phyloP scores from a whole-genome alignment of 1,140 invertebrate genomes.

The Capitella teleta region DNA sequence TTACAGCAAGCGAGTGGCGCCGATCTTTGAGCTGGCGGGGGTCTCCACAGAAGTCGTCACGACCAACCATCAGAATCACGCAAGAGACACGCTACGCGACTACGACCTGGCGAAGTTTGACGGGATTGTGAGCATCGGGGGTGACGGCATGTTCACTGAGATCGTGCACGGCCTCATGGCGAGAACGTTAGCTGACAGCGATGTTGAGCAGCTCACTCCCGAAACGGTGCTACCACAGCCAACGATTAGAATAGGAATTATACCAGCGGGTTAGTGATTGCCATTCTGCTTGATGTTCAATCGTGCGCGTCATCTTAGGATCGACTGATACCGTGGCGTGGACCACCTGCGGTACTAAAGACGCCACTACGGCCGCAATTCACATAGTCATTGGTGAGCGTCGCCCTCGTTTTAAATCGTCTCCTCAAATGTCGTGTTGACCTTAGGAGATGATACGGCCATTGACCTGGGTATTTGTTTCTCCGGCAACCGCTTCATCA shows the following conservation, averaged over 20 bases:
- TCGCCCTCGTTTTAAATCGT: constrained; percentile 6
- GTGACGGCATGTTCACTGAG: constrained; percentile 79
- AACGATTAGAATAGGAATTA: constrained; percentile 57
- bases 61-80: constrained; percentile 1
- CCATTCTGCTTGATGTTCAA: neutral
- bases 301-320: constrained; percentile 40
- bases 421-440: neutral
- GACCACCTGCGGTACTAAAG: constrained; percentile 69
- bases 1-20: neutral
- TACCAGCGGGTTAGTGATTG: constrained; percentile 50
- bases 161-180: constrained; percentile 61
- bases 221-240: constrained; percentile 52
- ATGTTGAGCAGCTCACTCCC: constrained; percentile 52
- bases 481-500: constrained; percentile 52
- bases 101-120: constrained; percentile 1
- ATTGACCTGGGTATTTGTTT: constrained; percentile 70
- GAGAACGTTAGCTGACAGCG: constrained; percentile 41
- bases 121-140: constrained; percentile 64
- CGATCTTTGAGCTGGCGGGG: constrained; percentile 2
- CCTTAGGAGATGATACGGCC: constrained; percentile 52
- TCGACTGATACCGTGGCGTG: constrained; percentile 74
- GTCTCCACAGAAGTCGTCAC: neutral
- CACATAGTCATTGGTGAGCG: constrained; percentile 64
- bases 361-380: constrained; percentile 66
- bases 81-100: neutral